Evolutionary conservation across 2,797 vertebrate species (phyloP), one percentile per base, ranked within the genome.

Genomic region (Eutrigla gurnardus): DNA sequence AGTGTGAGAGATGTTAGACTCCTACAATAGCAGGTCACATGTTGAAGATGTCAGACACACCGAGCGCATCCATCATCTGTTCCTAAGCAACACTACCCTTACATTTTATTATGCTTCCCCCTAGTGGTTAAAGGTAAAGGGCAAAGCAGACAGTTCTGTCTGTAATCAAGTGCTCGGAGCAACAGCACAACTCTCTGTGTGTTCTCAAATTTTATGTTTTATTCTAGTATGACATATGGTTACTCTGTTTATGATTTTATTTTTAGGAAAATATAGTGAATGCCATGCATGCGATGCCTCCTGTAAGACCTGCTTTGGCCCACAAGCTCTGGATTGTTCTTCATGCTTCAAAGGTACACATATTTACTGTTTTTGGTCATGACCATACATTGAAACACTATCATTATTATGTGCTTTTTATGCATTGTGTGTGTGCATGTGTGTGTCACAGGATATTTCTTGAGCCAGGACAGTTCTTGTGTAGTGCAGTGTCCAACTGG

Each of bases 401-500:
- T 3, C 3, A 0, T 1, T 25, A 25, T 25, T 1, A 25, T 15
- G 3, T 15, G 39, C 6, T 42, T 3, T 40, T 9, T 62, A 33
- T 54, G 1, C 2, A 7, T 0, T 14, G 2, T 7, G 6, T 50
- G 33, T 63, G 35, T 11, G 7, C 14, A 3, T 63, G 42, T 72
- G 46, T 72, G 15, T 74, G 9, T 65, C 59, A 18, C 63, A 96
- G 95, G 93, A 39, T 89, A 91, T 73, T 91, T 94, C 78, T 85
- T 96, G 86, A 94, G 95, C 53, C 93, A 93, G 86, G 94, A 95
- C 35, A 90, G 94, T 46, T 89, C 91, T 37, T 96, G 94, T 80
- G 93, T 95, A 12, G 64, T 65, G 6, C 85, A 64, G 4, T 95
- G 95, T 75, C 91, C 93, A 2, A 33, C 85, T 0, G 93, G 94